These are phyloP conservation scores for Tortricodes alternella DNA, from an alignment of 2,888 invertebrate species.

Conservation along the genomic window DNA sequence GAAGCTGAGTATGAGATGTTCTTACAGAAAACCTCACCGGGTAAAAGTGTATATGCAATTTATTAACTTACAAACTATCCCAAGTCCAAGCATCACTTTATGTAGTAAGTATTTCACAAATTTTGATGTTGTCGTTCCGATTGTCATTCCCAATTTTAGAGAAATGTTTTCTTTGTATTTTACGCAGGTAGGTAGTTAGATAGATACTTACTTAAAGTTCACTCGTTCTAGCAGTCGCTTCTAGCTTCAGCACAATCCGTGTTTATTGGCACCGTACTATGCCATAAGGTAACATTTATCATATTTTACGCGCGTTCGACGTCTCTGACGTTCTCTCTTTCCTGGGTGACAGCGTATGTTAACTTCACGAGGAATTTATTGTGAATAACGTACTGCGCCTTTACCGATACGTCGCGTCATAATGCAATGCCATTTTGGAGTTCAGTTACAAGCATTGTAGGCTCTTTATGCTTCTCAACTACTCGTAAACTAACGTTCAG, in stretches of 20 bases:
- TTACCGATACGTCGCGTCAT: slow-evolving; percentile 19
- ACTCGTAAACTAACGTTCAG: not conserved
- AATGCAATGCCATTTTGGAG: slow-evolving; percentile 30
- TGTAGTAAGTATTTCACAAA: no score
- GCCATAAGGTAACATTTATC: slow-evolving; percentile 71
- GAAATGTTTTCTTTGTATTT: no score
- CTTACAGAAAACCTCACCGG: no score
- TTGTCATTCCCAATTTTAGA: no score
- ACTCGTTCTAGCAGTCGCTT: slow-evolving; percentile 38
- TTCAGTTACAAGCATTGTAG: slow-evolving; percentile 11
- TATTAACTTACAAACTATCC: no score
- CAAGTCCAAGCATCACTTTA: no score
- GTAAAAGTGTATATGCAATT: no score
- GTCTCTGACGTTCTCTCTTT: slow-evolving; percentile 73
- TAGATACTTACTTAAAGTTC: no score
- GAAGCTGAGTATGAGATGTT: no score
- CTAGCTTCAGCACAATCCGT: slow-evolving; percentile 40
- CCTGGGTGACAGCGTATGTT: slow-evolving; percentile 66
- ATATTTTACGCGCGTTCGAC: slow-evolving; percentile 73
- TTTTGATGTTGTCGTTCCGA: no score
- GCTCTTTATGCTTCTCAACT: not conserved
- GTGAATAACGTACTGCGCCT: slow-evolving; percentile 41
- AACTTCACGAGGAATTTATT: slow-evolving; percentile 67
- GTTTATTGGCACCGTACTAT: slow-evolving; percentile 39
- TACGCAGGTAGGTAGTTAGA: no score